Evolutionary conservation across 2,797 vertebrate species (phyloP).

Genomic region (Sitta carolinensis): DNA sequence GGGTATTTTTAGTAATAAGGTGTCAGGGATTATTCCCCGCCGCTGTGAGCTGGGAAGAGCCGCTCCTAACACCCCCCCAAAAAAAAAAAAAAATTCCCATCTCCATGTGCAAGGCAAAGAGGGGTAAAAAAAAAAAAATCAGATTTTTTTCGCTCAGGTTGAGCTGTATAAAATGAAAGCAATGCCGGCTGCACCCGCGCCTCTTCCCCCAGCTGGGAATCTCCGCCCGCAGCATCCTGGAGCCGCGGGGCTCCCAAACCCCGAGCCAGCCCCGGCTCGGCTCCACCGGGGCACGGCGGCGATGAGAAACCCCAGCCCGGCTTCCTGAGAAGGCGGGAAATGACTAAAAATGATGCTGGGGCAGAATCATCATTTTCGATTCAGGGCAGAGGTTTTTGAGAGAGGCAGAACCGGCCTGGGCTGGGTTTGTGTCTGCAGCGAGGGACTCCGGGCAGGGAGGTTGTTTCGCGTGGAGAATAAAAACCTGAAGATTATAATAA

Average conservation of each 20-base stretch:
- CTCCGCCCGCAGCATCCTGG: neutral
- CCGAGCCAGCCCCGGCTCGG: neutral
- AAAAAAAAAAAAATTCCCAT: neutral
- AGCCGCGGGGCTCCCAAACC: neutral
- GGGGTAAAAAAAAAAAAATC: rapidly evolving
- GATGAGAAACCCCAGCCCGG: neutral
- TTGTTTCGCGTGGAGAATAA: neutral
- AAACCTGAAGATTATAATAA: neutral
- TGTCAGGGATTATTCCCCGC: neutral
- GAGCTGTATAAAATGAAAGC: neutral
- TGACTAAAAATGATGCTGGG: constrained; percentile 53
- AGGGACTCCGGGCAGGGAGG: neutral
- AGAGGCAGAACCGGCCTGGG: neutral
- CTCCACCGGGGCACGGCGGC: neutral
- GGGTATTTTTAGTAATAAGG: neutral
- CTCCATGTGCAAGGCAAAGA: neutral
- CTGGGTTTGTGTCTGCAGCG: neutral
- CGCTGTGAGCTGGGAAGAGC: neutral
- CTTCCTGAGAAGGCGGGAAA: constrained; percentile 49
- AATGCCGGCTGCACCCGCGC: rapidly evolving
- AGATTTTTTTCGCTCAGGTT: neutral
- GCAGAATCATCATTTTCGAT: constrained; percentile 23
- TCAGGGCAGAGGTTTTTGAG: neutral
- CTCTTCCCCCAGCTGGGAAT: neutral
- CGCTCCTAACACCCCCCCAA: rapidly evolving